Evolutionary conservation across 2,888 invertebrate species (phyloP).

Genomic region (Ditula angustiorana): DNA sequence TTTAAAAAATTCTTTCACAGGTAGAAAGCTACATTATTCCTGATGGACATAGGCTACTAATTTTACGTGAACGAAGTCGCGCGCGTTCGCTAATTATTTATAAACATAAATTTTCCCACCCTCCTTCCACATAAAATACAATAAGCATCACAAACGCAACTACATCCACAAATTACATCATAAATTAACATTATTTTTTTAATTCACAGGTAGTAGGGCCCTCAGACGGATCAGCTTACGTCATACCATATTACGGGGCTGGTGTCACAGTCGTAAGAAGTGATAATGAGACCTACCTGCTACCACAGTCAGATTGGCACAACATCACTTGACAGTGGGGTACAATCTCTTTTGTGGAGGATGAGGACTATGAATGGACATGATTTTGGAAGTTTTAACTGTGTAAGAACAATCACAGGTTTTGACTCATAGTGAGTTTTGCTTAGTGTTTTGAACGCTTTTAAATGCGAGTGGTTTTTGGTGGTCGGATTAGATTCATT

Average conservation of each 20-base stretch:
- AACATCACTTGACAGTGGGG: slow-evolving; percentile 85
- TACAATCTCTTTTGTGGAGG: slow-evolving; percentile 76
- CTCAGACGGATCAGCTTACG: slow-evolving; percentile 97
- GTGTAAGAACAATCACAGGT: not conserved
- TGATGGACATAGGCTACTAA: too few species aligned
- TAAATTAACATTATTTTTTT: not conserved
- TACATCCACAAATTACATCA: too few species aligned
- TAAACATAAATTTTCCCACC: too few species aligned
- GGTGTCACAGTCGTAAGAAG: slow-evolving; percentile 92
- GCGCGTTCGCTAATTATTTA: too few species aligned
- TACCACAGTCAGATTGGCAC: slow-evolving; percentile 92
- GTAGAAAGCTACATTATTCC: too few species aligned
- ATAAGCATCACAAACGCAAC: too few species aligned
- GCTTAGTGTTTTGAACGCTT: not conserved
- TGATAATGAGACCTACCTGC: slow-evolving; percentile 93
- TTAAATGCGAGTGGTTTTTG: not conserved
- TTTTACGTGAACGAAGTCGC: too few species aligned
- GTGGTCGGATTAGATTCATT: too few species aligned
- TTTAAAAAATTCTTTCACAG: too few species aligned
- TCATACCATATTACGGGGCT: slow-evolving; percentile 97
- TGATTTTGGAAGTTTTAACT: slow-evolving; percentile 49
- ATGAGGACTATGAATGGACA: slow-evolving; percentile 82
- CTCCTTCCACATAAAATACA: too few species aligned
- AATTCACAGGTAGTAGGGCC: slow-evolving; percentile 91
- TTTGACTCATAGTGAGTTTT: too few species aligned